These are phyloP conservation scores for Heliothis peltigera DNA, from an alignment of 2,888 invertebrate genomes.

Conservation along the genomic window DNA sequence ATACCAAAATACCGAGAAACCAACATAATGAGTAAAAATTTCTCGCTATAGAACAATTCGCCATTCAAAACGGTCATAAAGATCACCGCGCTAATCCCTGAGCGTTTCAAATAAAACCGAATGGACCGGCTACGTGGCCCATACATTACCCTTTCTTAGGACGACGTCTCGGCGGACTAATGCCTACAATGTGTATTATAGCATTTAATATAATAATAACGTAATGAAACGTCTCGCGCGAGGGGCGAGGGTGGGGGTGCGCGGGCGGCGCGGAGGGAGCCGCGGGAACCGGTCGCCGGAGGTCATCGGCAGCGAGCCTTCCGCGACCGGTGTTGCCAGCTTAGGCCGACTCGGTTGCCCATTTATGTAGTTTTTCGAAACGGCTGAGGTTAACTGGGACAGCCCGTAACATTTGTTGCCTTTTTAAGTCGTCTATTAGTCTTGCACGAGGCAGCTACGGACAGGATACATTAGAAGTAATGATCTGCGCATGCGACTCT, in stretches of 20 bases:
- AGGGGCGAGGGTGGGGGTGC: constrained; percentile 65
- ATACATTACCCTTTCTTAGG: constrained; percentile 83
- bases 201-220: constrained; percentile 90
- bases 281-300: constrained; percentile 87
- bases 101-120: constrained; percentile 79
- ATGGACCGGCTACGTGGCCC: constrained; percentile 67
- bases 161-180: constrained; percentile 83
- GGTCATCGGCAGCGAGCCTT: constrained; percentile 89
- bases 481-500: constrained; percentile 52
- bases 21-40: constrained; percentile 66
- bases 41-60: constrained; percentile 75
- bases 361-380: constrained; percentile 79
- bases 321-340: constrained; percentile 86
- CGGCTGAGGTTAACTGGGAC: constrained; percentile 75
- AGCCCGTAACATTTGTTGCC: constrained; percentile 73
- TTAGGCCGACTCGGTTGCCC: constrained; percentile 72
- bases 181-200: constrained; percentile 89
- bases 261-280: constrained; percentile 67
- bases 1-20: constrained; percentile 69
- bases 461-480: constrained; percentile 66
- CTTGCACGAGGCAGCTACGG: constrained; percentile 59
- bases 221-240: constrained; percentile 88
- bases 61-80: constrained; percentile 80
- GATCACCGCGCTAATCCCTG: constrained; percentile 77
- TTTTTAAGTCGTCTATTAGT: constrained; percentile 71